Conservation (phyloP, 2,888 invertebrate genomes). For the Phaonia tiefii region DNA sequence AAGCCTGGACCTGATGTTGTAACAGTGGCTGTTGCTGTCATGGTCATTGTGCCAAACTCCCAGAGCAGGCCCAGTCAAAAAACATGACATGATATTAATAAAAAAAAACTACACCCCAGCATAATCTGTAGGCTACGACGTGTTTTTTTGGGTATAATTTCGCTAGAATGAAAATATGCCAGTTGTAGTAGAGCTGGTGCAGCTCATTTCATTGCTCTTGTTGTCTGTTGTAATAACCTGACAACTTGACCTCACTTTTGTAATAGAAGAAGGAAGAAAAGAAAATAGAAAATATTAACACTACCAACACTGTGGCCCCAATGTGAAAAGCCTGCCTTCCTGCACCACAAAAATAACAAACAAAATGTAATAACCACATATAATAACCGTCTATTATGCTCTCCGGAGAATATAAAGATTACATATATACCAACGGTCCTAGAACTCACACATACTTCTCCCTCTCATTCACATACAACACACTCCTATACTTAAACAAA, state of each 20-base stretch:
- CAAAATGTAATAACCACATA: constrained; percentile 43
- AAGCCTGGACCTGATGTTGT: constrained; percentile 17
- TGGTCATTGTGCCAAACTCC: constrained; percentile 33
- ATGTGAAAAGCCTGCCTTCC: neutral
- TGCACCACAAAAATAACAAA: neutral
- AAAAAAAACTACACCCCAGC: constrained; percentile 12
- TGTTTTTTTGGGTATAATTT: constrained; percentile 7
- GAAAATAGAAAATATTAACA: neutral
- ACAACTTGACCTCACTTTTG: constrained; percentile 58
- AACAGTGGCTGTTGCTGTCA: neutral
- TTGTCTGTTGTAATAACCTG: constrained; percentile 46
- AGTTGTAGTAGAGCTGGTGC: constrained; percentile 20
- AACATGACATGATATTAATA: constrained; percentile 29
- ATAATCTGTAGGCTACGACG: too few relatives aligned
- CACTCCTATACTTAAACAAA: too few relatives aligned
- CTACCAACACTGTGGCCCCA: constrained; percentile 1
- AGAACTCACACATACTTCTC: too few relatives aligned
- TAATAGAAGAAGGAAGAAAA: neutral
- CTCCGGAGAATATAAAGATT: constrained; percentile 12
- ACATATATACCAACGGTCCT: too few relatives aligned
- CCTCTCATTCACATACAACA: neutral
- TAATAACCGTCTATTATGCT: constrained; percentile 52
- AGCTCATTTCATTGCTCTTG: neutral
- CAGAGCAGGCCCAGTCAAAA: constrained; percentile 33
- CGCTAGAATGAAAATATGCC: constrained; percentile 40